Conservation (phyloP, 2,888 invertebrate genomes). For the Spicauda simplicius region DNA sequence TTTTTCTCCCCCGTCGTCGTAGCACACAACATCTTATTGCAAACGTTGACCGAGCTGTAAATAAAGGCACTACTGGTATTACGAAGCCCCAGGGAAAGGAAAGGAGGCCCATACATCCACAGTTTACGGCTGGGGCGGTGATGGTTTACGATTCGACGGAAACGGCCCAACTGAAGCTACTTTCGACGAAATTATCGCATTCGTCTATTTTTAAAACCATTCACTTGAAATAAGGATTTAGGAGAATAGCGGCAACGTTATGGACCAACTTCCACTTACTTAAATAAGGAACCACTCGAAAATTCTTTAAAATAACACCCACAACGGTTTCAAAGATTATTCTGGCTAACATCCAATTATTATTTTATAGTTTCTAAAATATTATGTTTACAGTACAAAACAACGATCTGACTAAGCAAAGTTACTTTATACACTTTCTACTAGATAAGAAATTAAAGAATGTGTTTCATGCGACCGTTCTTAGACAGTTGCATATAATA, state of each 20-base stretch:
- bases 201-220: conserved; percentile 13
- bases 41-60: conserved; percentile 44
- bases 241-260: background rate
- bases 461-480: too few species aligned
- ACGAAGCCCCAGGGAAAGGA: conserved; percentile 36
- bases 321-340: conserved; percentile 5
- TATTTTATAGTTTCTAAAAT: conserved; percentile 15
- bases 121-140: conserved; percentile 47
- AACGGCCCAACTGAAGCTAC: conserved; percentile 20
- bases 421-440: background rate
- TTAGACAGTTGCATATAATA: too few species aligned
- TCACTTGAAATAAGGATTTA: conserved; percentile 13
- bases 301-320: conserved; percentile 16
- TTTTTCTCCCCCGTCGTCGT: background rate
- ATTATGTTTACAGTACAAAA: conserved; percentile 4
- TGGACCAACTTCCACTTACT: conserved; percentile 5
- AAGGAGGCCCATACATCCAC: conserved; percentile 30
- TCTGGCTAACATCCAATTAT: conserved; percentile 26
- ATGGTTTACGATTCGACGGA: conserved; percentile 42
- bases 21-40: conserved; percentile 21
- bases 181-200: conserved; percentile 25
- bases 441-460: too few species aligned
- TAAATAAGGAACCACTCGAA: background rate
- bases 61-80: conserved; percentile 43
- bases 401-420: conserved; percentile 5